A percentile compares a stretch with the other conserved stretches of the same genome.
Evolutionary conservation across 1,140 invertebrate species (phyloP).

Genomic region (Drosophila albomicans): DNA sequence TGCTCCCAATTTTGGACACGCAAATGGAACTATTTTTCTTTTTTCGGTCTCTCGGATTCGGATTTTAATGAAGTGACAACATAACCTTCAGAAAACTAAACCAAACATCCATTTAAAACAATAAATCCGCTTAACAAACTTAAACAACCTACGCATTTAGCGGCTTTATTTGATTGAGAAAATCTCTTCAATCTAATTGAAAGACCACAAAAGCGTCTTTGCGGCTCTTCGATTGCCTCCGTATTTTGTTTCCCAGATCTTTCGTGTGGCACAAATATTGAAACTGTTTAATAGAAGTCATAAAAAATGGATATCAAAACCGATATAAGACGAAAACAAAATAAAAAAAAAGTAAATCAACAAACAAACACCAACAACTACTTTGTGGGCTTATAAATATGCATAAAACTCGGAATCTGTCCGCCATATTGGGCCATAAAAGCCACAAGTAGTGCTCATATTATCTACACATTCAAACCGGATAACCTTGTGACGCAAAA

Average conservation of each 20-base stretch:
- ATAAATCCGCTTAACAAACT: constrained; percentile 60
- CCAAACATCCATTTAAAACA: constrained; percentile 1
- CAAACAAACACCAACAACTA: constrained; percentile 24
- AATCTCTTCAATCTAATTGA: constrained; percentile 56
- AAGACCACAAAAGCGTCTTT: constrained; percentile 15
- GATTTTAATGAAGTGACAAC: constrained; percentile 37
- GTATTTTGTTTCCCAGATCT: constrained; percentile 24
- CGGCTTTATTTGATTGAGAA: constrained; percentile 60
- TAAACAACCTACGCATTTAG: constrained; percentile 43
- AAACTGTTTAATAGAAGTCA: constrained; percentile 58
- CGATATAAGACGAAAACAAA: constrained; percentile 55
- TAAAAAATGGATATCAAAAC: constrained; percentile 54
- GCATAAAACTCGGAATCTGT: constrained; percentile 48
- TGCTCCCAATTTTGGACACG: constrained; percentile 50
- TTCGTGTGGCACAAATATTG: constrained; percentile 47
- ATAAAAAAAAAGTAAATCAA: constrained; percentile 52
- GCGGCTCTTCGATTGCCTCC: constrained; percentile 13
- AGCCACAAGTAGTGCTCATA: constrained; percentile 42
- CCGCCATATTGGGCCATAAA: constrained; percentile 72
- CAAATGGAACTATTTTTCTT: constrained; percentile 45
- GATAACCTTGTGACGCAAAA: constrained; percentile 64
- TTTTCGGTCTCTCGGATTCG: not conserved
- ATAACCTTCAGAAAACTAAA: constrained; percentile 56
- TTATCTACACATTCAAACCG: constrained; percentile 43
- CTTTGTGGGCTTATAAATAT: constrained; percentile 66